These are phyloP conservation scores for Eupristina koningsbergeri DNA, from an alignment of 1,140 invertebrate genomes.

Conservation along the genomic window DNA sequence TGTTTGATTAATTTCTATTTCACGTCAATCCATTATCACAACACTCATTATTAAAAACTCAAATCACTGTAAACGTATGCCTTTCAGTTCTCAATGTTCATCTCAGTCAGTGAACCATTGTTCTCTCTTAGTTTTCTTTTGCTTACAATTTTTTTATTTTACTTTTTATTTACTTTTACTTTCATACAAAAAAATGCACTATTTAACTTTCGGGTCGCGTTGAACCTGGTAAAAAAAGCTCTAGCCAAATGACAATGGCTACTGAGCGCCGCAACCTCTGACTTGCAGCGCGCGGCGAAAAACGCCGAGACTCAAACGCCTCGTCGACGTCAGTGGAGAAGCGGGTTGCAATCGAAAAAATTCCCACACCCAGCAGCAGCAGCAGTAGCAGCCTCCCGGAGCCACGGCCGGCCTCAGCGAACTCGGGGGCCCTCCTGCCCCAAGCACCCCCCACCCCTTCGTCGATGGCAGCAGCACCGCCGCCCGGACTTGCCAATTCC, in stretches of 20 bases:
- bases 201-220: slow-evolving; percentile 25
- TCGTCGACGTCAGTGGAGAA: slow-evolving; percentile 70
- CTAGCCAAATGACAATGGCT: slow-evolving; percentile 25
- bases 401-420: slow-evolving; percentile 65
- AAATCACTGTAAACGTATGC: not conserved
- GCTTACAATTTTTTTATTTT: not conserved
- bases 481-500: slow-evolving; percentile 67
- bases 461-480: slow-evolving; percentile 60
- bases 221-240: slow-evolving; percentile 28
- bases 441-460: slow-evolving; percentile 61
- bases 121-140: not conserved
- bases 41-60: not conserved
- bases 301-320: slow-evolving; percentile 70
- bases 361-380: slow-evolving; percentile 55
- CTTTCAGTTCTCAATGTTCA: not conserved
- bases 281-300: slow-evolving; percentile 66
- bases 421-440: slow-evolving; percentile 68
- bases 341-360: slow-evolving; percentile 68
- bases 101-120: not conserved
- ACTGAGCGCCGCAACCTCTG: slow-evolving; percentile 25
- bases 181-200: slow-evolving; percentile 7
- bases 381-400: slow-evolving; percentile 53
- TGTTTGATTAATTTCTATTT: not conserved
- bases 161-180: slow-evolving; percentile 5
- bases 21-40: not conserved